Conservation (phyloP, 2,113 vertebrate genomes). For the Protomyctophum bolini region DNA sequence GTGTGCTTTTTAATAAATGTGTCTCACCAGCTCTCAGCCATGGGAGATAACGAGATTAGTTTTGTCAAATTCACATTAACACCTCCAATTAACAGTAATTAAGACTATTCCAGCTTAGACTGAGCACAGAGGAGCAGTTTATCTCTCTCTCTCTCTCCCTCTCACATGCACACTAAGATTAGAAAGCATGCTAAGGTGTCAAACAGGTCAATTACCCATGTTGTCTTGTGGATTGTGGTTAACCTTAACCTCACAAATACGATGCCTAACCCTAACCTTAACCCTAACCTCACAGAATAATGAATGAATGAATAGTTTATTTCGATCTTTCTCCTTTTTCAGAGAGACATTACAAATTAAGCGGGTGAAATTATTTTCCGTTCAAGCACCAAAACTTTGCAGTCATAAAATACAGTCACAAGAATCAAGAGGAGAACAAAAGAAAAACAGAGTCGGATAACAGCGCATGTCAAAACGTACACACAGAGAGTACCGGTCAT, state of each 20-base stretch:
- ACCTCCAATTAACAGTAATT: constrained; percentile 68
- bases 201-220: too few species aligned
- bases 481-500: neutral
- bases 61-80: constrained; percentile 64
- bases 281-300: too few species aligned
- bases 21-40: constrained; percentile 24
- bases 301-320: too few species aligned
- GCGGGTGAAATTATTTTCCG: too few species aligned
- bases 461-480: neutral
- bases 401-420: neutral
- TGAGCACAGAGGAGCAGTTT: constrained; percentile 29
- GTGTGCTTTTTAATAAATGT: constrained; percentile 27
- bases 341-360: too few species aligned
- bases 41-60: constrained; percentile 22
- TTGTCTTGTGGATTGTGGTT: too few species aligned
- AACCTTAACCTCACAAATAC: too few species aligned
- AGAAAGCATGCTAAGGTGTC: too few species aligned
- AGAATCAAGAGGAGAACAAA: neutral
- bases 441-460: too few species aligned
- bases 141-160: neutral
- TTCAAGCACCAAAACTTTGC: neutral
- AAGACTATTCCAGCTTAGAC: constrained; percentile 38
- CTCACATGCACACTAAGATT: constrained; percentile 37
- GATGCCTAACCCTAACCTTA: too few species aligned
- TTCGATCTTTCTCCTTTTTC: too few species aligned